Base-by-base conservation (phyloP, 2,888 invertebrate species). In the Busseola fusca region DNA sequence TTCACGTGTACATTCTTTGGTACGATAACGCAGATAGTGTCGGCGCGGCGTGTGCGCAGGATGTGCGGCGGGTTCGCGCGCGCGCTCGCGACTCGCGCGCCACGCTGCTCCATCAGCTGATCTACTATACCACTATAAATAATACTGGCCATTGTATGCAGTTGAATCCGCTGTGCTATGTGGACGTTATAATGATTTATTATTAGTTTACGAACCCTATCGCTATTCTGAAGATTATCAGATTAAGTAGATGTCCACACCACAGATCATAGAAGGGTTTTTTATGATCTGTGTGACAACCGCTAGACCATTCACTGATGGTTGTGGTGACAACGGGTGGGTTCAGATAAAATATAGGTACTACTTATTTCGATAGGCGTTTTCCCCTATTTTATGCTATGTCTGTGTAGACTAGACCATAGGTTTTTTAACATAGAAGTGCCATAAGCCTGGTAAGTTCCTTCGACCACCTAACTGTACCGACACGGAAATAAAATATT, bases 91-190 rank as follows among this genome's bases (percentile, higher is more conserved):
- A 74, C 76, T 66, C 76, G 60, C 75, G 79, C 80, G 72, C 80
- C 80, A 81, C 81, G 82, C 81, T 84, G 81, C 80, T 82, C 82
- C 83, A 87, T 90, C 94, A 95, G 95, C 95, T 94, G 95, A 94
- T 94, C 88, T 89, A 93, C 94, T 95, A 95, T 93, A 93, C 88
- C 90, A 93, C 95, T 95, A 95, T 94, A 94, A 94, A 95, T 95
- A 95, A 94, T 95, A 91, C 88, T 87, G 90, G 93, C 90, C 92
- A 93, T 92, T 72, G 89, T 88, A 92, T 93, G 92, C 92, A 92
- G 86, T 90, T 90, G 85, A 69, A 68, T 65, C 69, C 66, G 68
- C 64, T 66, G 59, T 60, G 52, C 25, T 42, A 42, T 56, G 34
- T 68, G 54, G 40, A 45, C 57, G 52, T 30, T 81, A 21, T 16